Evolutionary conservation across 2,113 vertebrate species (phyloP).

Genomic region (Mionectes macconnelli): DNA sequence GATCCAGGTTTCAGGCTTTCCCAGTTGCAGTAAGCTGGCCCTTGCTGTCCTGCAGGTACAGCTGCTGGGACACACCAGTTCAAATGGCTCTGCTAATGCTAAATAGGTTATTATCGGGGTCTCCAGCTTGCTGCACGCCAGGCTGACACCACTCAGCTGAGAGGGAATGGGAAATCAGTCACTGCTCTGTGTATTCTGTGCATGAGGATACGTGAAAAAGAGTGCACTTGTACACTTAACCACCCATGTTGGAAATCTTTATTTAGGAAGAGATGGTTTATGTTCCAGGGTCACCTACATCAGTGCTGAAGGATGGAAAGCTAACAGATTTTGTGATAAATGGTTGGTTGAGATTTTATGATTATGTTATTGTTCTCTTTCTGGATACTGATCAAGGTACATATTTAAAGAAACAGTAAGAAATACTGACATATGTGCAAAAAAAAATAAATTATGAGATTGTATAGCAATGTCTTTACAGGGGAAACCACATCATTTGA

Average conservation of each 20-base stretch:
- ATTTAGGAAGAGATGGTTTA: background rate
- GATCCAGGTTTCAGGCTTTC: background rate
- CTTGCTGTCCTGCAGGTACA: background rate
- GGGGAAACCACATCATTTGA: background rate
- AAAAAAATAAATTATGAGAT: background rate
- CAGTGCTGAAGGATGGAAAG: background rate
- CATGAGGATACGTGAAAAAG: background rate
- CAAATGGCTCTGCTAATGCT: background rate
- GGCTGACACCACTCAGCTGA: background rate
- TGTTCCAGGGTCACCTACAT: background rate
- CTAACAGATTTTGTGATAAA: background rate
- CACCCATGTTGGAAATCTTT: background rate
- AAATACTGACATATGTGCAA: background rate
- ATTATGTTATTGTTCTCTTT: background rate
- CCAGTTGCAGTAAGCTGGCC: background rate
- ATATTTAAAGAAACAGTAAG: background rate
- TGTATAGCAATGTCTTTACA: background rate
- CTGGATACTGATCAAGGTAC: background rate
- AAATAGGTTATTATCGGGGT: background rate
- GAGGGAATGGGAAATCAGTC: background rate
- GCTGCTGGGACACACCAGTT: background rate
- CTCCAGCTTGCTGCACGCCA: fast-evolving
- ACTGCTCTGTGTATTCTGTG: background rate
- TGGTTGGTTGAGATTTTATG: background rate
- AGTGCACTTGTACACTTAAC: background rate